phyloP scores from a whole-genome alignment of 2,113 vertebrate species.

The Nycticebus coucang region DNA sequence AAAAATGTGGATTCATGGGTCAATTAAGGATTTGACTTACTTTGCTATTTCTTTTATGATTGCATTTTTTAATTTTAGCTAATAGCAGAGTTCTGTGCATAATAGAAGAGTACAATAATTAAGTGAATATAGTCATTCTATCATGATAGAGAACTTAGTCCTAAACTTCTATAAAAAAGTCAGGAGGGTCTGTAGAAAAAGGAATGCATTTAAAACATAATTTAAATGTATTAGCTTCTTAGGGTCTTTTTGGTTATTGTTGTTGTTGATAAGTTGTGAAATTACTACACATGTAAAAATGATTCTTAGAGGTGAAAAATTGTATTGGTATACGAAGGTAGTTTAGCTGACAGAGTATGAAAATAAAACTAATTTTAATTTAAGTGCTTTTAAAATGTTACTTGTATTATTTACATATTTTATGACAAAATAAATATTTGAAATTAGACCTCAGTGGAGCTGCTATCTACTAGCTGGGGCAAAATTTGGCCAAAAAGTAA shows the following conservation, averaged over 20 bases:
- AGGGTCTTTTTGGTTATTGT: background rate
- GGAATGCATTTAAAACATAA: background rate
- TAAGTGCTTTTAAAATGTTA: background rate
- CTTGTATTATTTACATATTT: background rate
- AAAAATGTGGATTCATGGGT: background rate
- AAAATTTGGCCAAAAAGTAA: background rate
- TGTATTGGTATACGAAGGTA: background rate
- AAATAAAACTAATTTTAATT: constrained; percentile 20
- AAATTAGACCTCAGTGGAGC: background rate
- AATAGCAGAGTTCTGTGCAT: background rate
- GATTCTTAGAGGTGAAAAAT: constrained; percentile 19
- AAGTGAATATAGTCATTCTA: background rate
- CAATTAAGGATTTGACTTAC: background rate
- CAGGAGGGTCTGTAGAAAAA: background rate
- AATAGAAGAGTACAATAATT: background rate
- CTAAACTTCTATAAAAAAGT: background rate
- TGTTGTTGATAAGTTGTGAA: background rate
- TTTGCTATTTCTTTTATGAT: background rate
- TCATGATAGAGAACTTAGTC: background rate
- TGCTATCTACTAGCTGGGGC: background rate
- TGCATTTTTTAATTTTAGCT: background rate
- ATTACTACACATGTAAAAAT: background rate
- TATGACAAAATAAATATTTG: background rate
- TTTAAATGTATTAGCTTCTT: background rate
- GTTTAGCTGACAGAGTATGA: background rate